These are phyloP conservation scores for Metacarcinus magister DNA, from an alignment of 2,888 invertebrate species.

Conservation along the genomic window DNA sequence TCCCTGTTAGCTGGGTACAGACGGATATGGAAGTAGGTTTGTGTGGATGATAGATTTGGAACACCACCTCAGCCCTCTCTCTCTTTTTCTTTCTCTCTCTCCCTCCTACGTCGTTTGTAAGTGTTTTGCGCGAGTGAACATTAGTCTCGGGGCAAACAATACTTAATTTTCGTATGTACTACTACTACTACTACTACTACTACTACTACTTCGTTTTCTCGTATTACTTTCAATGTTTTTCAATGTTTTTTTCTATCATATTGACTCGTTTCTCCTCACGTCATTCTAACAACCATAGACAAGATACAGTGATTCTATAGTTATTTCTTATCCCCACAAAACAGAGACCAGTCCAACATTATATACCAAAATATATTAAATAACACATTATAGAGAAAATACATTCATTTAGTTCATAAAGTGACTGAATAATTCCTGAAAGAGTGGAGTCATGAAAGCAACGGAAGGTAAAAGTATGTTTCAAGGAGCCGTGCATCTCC, in stretches of 20 bases:
- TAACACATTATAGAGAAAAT: background rate
- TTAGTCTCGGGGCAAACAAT: background rate
- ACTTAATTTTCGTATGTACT: background rate
- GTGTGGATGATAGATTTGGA: background rate
- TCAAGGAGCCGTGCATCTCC: no score
- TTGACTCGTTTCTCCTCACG: no score
- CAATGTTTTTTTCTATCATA: background rate
- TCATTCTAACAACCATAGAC: no score
- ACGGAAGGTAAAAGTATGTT: background rate
- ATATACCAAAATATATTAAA: background rate
- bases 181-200: no score
- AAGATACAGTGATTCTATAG: no score
- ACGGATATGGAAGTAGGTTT: background rate
- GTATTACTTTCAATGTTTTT: background rate
- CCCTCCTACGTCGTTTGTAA: background rate
- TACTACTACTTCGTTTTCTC: background rate
- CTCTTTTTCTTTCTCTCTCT: background rate
- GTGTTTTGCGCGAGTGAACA: background rate
- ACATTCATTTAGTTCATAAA: background rate
- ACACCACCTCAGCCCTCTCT: background rate
- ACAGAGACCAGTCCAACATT: no score
- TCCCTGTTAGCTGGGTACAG: no score
- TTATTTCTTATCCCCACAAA: background rate
- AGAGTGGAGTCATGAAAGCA: background rate
- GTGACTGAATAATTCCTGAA: background rate